Evolutionary conservation across 1,140 invertebrate species (phyloP), one percentile per base, ranked within the genome.

Genomic region (Delia radicum): DNA sequence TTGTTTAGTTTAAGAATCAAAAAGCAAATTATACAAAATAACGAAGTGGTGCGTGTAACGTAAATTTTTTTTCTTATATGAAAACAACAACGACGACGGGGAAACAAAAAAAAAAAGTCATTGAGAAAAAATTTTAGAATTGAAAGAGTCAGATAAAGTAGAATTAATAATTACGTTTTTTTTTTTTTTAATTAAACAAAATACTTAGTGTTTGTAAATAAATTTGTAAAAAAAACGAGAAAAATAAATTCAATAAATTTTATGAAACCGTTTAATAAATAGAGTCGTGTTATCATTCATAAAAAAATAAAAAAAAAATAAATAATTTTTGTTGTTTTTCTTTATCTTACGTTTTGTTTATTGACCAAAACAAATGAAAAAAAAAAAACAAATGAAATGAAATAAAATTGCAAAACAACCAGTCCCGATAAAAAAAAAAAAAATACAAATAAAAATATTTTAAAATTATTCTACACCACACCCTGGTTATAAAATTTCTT

Each of bases 41-140:
- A 65, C 62, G 28, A 65, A 65, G 62, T 65, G 62, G 37, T 42
- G 37, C 15, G 62, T 28, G 62, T 65, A 65, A 65, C 62, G 62
- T 65, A 65, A 65, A 65, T 29, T 15, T 10, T 2, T 33, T 42
- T 42, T 2, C n/a, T 1, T 42, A 15, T 42, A 42, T 42, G 37
- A 42, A 42, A 42, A 10, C 37, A 10, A 42, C 37, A 13, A 42
- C 33, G 15, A 37, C 37, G n/a, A 42, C 37, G 37, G n/a, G n/a
- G 10, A 42, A 42, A 42, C n/a, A 65, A 65, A 29, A 63, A 28
- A 65, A 65, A 29, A 65, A 65, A 42, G 37, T 42, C 37, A 42
- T 42, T 42, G 37, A 42, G 37, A 42, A 42, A 42, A 42, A 42
- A 13, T 15, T 13, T 42, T 15, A 42, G 37, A 42, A 42, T 42